Conservation (phyloP, 1,140 invertebrate species). For the Drosophila micromelanica region DNA sequence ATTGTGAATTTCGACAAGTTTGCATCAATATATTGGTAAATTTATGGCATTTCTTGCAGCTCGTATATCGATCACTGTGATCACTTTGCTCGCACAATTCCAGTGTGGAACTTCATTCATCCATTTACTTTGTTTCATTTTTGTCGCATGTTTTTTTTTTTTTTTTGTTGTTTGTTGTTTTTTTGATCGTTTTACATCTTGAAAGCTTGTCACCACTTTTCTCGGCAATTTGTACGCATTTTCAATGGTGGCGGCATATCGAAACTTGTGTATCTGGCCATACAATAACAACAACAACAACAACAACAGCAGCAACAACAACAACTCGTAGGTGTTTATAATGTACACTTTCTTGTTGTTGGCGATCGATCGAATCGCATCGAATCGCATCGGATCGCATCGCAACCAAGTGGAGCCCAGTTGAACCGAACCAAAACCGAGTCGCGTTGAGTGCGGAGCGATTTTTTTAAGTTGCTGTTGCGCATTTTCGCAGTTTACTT, state of each 20-base stretch:
- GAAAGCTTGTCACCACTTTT: conserved; percentile 77
- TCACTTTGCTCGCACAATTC: conserved; percentile 9
- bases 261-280: conserved; percentile 52
- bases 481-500: conserved; percentile 79
- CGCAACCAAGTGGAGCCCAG: conserved; percentile 2
- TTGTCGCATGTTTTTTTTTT: conserved; percentile 28
- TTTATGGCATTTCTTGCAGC: conserved; percentile 31
- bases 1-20: not conserved
- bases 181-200: conserved; percentile 38
- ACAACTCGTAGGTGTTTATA: conserved; percentile 78
- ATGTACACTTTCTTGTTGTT: conserved; percentile 74
- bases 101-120: conserved; percentile 40
- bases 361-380: conserved; percentile 43
- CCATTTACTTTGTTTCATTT: conserved; percentile 55
- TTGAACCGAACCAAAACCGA: conserved; percentile 22
- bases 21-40: conserved; percentile 6
- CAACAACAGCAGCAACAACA: conserved; percentile 45
- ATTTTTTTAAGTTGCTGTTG: conserved; percentile 62
- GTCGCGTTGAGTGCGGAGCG: conserved; percentile 35
- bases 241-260: conserved; percentile 51
- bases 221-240: conserved; percentile 78
- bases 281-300: conserved; percentile 27
- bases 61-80: conserved; percentile 39
- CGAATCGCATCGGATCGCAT: conserved; percentile 24
- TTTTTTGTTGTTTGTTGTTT: conserved; percentile 24